Evolutionary conservation across 2,888 invertebrate species (phyloP).

Genomic region (Pammene aurita): DNA sequence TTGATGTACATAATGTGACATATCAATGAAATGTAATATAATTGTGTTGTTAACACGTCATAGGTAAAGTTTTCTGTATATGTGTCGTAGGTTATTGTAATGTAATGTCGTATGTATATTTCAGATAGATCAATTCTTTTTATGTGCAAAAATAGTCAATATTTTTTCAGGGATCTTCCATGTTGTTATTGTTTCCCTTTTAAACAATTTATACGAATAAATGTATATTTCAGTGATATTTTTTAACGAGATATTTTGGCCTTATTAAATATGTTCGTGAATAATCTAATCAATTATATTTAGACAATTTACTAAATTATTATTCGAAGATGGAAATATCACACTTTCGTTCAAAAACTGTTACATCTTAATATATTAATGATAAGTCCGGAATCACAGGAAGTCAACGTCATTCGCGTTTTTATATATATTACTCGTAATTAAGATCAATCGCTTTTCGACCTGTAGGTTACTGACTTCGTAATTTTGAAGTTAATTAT

Average conservation of each 20-base stretch:
- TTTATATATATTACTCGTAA: no score
- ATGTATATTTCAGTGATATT: conserved; percentile 29
- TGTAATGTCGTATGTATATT: conserved; percentile 33
- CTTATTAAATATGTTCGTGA: conserved; percentile 20
- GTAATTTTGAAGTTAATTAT: no score
- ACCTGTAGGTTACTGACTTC: no score
- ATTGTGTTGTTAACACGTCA: conserved; percentile 28
- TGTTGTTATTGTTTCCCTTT: conserved; percentile 27
- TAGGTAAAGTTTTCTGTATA: conserved; percentile 51
- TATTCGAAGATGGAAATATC: not conserved
- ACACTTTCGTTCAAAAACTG: conserved; percentile 4
- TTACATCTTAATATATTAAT: not conserved
- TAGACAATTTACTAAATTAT: conserved; percentile 2
- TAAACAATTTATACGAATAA: conserved; percentile 22
- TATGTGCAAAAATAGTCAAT: conserved; percentile 39
- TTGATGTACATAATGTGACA: conserved; percentile 39
- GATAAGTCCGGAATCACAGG: not conserved
- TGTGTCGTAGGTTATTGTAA: conserved; percentile 46
- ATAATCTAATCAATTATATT: not conserved
- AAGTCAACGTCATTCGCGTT: no score
- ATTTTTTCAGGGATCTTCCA: conserved; percentile 37
- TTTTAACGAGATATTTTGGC: conserved; percentile 17
- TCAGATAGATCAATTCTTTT: conserved; percentile 36
- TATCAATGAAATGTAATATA: conserved; percentile 41
- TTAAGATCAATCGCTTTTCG: no score